These are phyloP conservation scores for Pithys albifrons DNA, from an alignment of 2,113 vertebrate genomes.

Conservation along the genomic window DNA sequence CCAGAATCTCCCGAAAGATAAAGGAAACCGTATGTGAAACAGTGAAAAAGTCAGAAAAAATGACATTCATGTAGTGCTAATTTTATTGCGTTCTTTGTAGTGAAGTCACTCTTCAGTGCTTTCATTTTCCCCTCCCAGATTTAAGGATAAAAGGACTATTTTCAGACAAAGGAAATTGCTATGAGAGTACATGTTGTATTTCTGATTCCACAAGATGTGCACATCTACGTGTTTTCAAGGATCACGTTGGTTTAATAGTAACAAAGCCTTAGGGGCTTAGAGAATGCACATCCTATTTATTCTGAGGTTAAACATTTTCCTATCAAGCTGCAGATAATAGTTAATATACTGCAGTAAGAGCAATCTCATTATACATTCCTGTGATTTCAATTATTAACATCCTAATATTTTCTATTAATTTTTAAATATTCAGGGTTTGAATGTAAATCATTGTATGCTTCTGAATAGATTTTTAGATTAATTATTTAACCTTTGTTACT, in stretches of 20 bases:
- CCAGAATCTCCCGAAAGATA: conserved; percentile 30
- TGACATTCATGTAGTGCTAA: conserved; percentile 51
- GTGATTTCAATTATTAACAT: conserved; percentile 49
- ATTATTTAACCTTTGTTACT: conserved; percentile 8
- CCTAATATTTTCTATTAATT: conserved; percentile 53
- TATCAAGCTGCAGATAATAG: conserved; percentile 10
- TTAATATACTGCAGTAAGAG: background rate
- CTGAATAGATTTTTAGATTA: background rate
- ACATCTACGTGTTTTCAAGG: background rate
- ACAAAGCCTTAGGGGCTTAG: conserved; percentile 17
- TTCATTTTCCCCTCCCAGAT: conserved; percentile 34
- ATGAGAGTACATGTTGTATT: conserved; percentile 11
- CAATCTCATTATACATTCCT: conserved; percentile 15
- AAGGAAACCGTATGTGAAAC: conserved; percentile 58
- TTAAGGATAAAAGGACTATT: background rate
- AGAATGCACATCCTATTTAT: conserved; percentile 34
- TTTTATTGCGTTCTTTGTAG: conserved; percentile 32
- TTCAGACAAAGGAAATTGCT: conserved; percentile 39
- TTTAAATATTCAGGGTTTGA: conserved; percentile 25
- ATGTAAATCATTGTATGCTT: background rate
- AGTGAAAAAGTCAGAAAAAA: conserved; percentile 42
- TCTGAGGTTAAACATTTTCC: conserved; percentile 43
- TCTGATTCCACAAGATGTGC: conserved; percentile 14
- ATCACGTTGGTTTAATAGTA: conserved; percentile 13
- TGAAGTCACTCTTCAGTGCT: conserved; percentile 18